Conservation (phyloP, 2,113 vertebrate genomes). For the Erpornis zantholeuca region DNA sequence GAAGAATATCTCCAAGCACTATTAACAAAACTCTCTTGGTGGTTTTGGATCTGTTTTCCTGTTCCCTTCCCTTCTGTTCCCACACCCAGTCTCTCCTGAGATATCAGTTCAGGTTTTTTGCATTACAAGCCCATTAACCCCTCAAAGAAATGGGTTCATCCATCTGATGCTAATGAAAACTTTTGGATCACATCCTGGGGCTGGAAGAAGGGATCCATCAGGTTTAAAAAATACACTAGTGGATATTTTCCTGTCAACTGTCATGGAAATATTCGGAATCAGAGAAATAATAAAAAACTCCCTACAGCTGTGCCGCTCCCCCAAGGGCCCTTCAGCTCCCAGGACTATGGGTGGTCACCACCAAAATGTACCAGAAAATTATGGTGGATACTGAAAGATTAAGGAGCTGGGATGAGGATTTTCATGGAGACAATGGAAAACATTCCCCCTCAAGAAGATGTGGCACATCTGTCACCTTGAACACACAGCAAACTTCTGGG, state of each 20-base stretch:
- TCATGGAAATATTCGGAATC: neutral
- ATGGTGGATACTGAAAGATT: neutral
- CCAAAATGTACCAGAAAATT: neutral
- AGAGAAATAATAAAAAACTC: neutral
- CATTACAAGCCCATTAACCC: neutral
- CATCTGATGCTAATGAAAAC: neutral
- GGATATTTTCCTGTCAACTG: neutral
- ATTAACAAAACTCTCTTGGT: neutral
- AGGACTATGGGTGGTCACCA: neutral
- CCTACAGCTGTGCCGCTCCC: neutral
- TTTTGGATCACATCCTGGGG: neutral
- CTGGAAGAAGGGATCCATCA: neutral
- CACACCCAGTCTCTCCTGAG: neutral
- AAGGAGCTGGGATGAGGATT: neutral
- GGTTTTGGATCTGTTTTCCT: neutral
- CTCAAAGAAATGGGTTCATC: neutral
- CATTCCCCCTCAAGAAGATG: accelerated
- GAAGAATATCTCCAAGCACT: neutral
- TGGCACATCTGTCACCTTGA: neutral
- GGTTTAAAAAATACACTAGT: neutral
- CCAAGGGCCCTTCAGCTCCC: neutral
- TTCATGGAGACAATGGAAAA: neutral
- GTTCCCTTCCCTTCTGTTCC: neutral
- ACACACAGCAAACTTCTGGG: neutral
- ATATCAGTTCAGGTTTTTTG: neutral